A percentile compares a stretch with the other conserved stretches of the same genome.
phyloP scores from a whole-genome alignment of 2,888 invertebrate genomes.

The Tubiluchus corallicola region DNA sequence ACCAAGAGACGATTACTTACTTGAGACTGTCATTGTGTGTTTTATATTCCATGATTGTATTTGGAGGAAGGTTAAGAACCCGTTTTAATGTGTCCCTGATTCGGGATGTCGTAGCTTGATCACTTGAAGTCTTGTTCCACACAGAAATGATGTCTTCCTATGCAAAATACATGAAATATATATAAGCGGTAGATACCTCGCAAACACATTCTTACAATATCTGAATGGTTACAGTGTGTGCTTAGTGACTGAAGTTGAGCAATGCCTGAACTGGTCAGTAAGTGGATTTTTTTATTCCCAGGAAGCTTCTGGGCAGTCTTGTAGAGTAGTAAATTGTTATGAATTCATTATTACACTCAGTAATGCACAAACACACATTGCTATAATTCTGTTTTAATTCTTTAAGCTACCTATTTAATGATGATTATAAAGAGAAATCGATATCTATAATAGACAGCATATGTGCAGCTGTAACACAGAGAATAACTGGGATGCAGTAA shows the following conservation, averaged over 20 bases:
- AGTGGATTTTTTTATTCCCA: not conserved
- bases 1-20: slow-evolving; percentile 30
- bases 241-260: not conserved
- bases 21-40: slow-evolving; percentile 47
- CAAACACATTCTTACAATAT: slow-evolving; percentile 15
- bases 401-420: no score
- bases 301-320: no score
- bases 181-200: slow-evolving; percentile 7
- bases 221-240: not conserved
- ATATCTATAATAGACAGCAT: no score
- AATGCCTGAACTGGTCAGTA: not conserved
- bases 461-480: no score
- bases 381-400: no score
- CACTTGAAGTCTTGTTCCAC: slow-evolving; percentile 89
- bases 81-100: slow-evolving; percentile 86
- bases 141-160: slow-evolving; percentile 88
- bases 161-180: slow-evolving; percentile 10
- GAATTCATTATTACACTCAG: no score
- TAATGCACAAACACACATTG: no score
- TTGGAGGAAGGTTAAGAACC: slow-evolving; percentile 79
- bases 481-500: no score
- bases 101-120: slow-evolving; percentile 64
- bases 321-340: no score
- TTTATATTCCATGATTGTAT: slow-evolving; percentile 79
- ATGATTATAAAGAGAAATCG: no score